phyloP scores from a whole-genome alignment of 2,797 vertebrate species.

The Anguilla megastoma region DNA sequence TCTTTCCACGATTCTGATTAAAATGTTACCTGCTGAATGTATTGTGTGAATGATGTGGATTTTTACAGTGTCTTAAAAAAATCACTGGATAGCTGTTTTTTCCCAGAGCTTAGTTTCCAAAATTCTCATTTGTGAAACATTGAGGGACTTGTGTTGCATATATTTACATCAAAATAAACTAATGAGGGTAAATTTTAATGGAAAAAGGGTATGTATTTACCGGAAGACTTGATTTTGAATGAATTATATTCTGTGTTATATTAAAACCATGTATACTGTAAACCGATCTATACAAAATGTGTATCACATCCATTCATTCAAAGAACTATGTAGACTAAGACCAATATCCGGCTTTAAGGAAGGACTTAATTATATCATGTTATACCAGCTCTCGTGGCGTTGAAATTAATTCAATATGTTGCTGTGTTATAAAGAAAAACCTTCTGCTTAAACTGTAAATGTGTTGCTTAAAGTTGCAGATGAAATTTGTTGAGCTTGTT shows the following conservation, averaged over 20 bases:
- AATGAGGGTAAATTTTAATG: background rate
- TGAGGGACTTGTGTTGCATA: background rate
- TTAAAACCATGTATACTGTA: background rate
- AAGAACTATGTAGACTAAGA: background rate
- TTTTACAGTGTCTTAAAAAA: background rate
- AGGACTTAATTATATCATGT: background rate
- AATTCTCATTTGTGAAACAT: background rate
- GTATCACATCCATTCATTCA: background rate
- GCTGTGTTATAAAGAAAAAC: background rate
- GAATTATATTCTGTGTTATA: background rate
- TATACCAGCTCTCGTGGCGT: background rate
- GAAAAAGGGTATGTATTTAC: background rate
- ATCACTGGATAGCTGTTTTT: background rate
- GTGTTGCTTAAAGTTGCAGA: background rate
- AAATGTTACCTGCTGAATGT: conserved; percentile 12
- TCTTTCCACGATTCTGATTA: conserved; percentile 4
- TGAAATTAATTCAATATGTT: background rate
- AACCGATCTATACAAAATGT: background rate
- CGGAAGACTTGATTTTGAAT: background rate
- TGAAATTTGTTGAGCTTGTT: too few relatives aligned
- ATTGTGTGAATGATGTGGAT: background rate
- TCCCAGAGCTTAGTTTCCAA: background rate
- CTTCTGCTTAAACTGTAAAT: background rate
- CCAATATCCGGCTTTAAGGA: background rate
- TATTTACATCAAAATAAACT: background rate